Percentiles rank a stretch among this genome's conserved stretches.
phyloP scores from a whole-genome alignment of 2,113 vertebrate genomes.

The Talpa occidentalis region DNA sequence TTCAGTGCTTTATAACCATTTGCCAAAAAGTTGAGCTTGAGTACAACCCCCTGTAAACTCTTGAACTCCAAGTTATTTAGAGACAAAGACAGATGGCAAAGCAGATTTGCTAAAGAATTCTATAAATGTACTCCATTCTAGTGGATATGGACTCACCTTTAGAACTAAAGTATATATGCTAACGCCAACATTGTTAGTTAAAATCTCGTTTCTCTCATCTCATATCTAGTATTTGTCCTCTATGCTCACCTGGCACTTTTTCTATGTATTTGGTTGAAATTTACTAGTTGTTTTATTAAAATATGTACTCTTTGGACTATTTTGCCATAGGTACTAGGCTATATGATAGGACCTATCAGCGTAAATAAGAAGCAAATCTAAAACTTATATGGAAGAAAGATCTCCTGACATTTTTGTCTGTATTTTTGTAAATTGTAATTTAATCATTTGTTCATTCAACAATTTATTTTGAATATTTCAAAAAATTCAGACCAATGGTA shows the following conservation, averaged over 20 bases:
- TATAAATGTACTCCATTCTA: constrained; percentile 73
- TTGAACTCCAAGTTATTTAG: constrained; percentile 83
- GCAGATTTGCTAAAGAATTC: constrained; percentile 81
- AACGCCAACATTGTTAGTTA: constrained; percentile 52
- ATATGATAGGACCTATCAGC: background rate
- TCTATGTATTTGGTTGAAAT: background rate
- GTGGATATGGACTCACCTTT: constrained; percentile 75
- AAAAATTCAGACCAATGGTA: background rate
- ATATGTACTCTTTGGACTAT: background rate
- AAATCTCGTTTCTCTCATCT: constrained; percentile 42
- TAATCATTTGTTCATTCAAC: background rate
- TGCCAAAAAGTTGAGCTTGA: constrained; percentile 43
- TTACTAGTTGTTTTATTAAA: constrained; percentile 44
- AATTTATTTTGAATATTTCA: constrained; percentile 32
- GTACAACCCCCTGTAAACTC: constrained; percentile 75
- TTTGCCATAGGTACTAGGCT: background rate
- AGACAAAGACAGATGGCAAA: constrained; percentile 78
- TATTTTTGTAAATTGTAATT: background rate
- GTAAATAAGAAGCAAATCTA: background rate
- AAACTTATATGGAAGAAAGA: background rate
- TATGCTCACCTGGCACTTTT: background rate
- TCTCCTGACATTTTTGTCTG: background rate
- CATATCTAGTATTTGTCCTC: background rate
- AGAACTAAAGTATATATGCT: constrained; percentile 78
- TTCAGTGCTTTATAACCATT: background rate